These are phyloP conservation scores for Aphidius gifuensis DNA, from an alignment of 1,140 invertebrate species.

Conservation along the genomic window DNA sequence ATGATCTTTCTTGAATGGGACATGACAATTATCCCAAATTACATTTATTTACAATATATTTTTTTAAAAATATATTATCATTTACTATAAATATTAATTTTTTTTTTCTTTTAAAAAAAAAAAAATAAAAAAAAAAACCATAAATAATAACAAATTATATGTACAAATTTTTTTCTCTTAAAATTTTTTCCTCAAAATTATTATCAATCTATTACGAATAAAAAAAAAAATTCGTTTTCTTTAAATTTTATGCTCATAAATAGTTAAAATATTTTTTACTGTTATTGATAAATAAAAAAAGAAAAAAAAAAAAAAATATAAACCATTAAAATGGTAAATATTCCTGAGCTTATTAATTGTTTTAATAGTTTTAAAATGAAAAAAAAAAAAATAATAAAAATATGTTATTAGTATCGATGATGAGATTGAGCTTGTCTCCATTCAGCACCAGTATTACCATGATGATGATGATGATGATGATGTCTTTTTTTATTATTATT, in stretches of 20 bases:
- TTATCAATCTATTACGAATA: not conserved
- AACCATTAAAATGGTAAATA: not conserved
- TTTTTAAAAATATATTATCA: too few relatives aligned
- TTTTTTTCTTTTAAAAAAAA: not conserved
- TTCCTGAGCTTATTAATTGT: too few relatives aligned
- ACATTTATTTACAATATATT: constrained; percentile 22
- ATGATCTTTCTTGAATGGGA: constrained; percentile 42
- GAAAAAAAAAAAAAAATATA: too few relatives aligned
- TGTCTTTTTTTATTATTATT: constrained; percentile 67
- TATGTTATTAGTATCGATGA: constrained; percentile 44
- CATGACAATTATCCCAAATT: constrained; percentile 17
- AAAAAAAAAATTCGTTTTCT: too few relatives aligned
- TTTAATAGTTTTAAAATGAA: too few relatives aligned
- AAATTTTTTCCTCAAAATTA: not conserved
- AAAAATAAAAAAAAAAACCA: constrained; percentile 11
- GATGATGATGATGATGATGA: constrained; percentile 79
- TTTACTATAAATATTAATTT: not conserved
- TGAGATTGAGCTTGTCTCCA: constrained; percentile 50
- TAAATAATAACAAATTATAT: constrained; percentile 7
- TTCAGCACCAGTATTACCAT: constrained; percentile 57
- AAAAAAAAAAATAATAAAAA: too few relatives aligned
- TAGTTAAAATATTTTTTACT: too few relatives aligned
- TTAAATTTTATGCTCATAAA: too few relatives aligned
- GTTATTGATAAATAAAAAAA: too few relatives aligned
- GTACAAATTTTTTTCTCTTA: not conserved